Evolutionary conservation across 2,113 vertebrate genomes (phyloP), one percentile per base, ranked within the genome.

Genomic region (Daphoenositta chrysoptera): DNA sequence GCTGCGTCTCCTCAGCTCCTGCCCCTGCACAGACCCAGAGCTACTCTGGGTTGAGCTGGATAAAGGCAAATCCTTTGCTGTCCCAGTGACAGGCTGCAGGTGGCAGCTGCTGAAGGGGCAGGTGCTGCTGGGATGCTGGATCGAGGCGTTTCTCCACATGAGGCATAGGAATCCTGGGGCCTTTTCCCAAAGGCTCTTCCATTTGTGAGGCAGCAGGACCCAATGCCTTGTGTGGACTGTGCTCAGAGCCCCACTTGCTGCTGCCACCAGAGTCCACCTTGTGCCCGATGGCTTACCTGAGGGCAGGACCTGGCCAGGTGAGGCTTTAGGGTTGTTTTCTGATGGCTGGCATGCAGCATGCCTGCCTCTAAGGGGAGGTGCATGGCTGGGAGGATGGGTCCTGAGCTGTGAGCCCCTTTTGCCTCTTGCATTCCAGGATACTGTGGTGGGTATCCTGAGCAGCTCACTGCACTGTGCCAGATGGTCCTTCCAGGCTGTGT

Each of bases 191-290:
- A 71, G 35, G 60, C 47, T 48, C 7, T 31, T 42, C 10, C 12
- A 11, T 22, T 6, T 2, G 2, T 0, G 0, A 27, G n/a, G 70
- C 31, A 22, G 75, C 70, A 73, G 77, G 60, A 66, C 35, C 35
- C 0, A 0, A 14, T 13, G 72, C 64, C 35, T 37, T 27, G 26
- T 22, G 33, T 17, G 50, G 66, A 23, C 28, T 2, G 1, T 37
- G 48, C 72, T 50, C 23, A 3, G 79, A 44, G 57, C 28, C 53
- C 37, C 39, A n/a, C 15, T 15, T 28, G 63, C 65, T 61, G 80
- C 64, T 53, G 65, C 26, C 0, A 1, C 27, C 2, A 1, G 44
- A 8, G 35, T 15, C 58, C 12, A 5, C 44, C 48, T 20, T 31
- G 47, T 68, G 57, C 85, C 78, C 4, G 0, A 4, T 0, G 7